These are phyloP conservation scores for Drosophila mimetica DNA, from an alignment of 2,888 invertebrate genomes.

Conservation along the genomic window DNA sequence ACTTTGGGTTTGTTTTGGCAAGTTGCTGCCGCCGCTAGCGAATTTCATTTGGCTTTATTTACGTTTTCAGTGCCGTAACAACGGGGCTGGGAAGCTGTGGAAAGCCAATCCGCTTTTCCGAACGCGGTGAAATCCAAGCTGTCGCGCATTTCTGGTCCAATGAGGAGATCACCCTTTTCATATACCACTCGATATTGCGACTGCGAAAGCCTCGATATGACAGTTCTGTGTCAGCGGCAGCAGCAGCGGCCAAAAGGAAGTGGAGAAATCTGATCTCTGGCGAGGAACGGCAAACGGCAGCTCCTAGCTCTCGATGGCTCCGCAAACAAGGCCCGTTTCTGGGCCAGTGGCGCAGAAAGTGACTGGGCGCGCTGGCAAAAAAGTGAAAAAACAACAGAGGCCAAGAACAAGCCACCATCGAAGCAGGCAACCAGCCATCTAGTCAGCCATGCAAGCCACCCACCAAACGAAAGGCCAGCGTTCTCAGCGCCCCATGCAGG, in stretches of 20 bases:
- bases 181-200: too few relatives aligned
- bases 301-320: slow-evolving; percentile 26
- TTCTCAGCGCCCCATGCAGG: slow-evolving; percentile 44
- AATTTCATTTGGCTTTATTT: slow-evolving; percentile 23
- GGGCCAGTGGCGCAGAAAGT: slow-evolving; percentile 55
- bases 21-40: neutral
- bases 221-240: slow-evolving; percentile 64
- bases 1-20: slow-evolving; percentile 30
- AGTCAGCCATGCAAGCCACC: neutral
- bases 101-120: slow-evolving; percentile 45
- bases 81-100: slow-evolving; percentile 45
- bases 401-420: slow-evolving; percentile 26
- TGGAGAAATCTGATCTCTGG: slow-evolving; percentile 63
- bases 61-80: slow-evolving; percentile 61
- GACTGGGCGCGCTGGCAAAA: slow-evolving; percentile 48
- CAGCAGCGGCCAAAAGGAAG: slow-evolving; percentile 56
- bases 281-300: neutral
- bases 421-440: neutral
- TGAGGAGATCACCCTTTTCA: too few relatives aligned
- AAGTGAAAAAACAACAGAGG: slow-evolving; percentile 47
- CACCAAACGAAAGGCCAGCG: slow-evolving; percentile 14
- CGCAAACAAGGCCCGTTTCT: slow-evolving; percentile 38
- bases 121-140: slow-evolving; percentile 53
- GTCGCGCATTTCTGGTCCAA: slow-evolving; percentile 49
- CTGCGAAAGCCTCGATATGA: slow-evolving; percentile 61